Conservation (phyloP, 1,140 invertebrate species). For the Neodiprion lecontei region DNA sequence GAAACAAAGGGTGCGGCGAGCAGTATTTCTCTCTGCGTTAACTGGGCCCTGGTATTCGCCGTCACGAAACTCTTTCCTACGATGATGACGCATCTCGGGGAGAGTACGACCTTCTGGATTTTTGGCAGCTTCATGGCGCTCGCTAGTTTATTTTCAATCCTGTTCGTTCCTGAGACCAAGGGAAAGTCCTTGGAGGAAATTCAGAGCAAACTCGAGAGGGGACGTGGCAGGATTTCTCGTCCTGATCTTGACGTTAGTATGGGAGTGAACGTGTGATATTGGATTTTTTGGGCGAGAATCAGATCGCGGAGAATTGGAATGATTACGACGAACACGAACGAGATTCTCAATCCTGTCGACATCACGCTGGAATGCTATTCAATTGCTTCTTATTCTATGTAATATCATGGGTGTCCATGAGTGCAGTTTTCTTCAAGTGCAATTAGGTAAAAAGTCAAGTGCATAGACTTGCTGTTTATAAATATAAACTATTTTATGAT, state of each 20-base stretch:
- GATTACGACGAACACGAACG: no score
- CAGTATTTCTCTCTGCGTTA: constrained; percentile 64
- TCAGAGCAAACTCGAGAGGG: constrained; percentile 63
- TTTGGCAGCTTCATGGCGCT: constrained; percentile 64
- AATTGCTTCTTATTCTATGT: no score
- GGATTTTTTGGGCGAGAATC: no score
- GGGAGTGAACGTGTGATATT: background rate
- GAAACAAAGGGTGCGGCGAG: constrained; percentile 68
- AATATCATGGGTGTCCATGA: no score
- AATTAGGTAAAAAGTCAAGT: no score
- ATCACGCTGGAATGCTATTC: no score
- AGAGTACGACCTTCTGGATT: constrained; percentile 65
- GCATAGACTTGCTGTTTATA: no score
- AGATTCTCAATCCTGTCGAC: no score
- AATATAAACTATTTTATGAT: no score
- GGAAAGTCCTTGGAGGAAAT: constrained; percentile 79
- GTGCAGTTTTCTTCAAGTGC: no score
- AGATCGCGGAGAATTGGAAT: no score
- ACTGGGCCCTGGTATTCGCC: constrained; percentile 60
- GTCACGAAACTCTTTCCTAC: constrained; percentile 66
- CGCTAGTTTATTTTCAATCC: constrained; percentile 63
- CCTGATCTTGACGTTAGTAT: background rate
- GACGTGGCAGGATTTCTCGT: constrained; percentile 13
- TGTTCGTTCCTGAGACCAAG: constrained; percentile 81
- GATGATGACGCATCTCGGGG: constrained; percentile 55